These are phyloP conservation scores for Eudemis profundana DNA, from an alignment of 2,888 invertebrate genomes.

Conservation along the genomic window DNA sequence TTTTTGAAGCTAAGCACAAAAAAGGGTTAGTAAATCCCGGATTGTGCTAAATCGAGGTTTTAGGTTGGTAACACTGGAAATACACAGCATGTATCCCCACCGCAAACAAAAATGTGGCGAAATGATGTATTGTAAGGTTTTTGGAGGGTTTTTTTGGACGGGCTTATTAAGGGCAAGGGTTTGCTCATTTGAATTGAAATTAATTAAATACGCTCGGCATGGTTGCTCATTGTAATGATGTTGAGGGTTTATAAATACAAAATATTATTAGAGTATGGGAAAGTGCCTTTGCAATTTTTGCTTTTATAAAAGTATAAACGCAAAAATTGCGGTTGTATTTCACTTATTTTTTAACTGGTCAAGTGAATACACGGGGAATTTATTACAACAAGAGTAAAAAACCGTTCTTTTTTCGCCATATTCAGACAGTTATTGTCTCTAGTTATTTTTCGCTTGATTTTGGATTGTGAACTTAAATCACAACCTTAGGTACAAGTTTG, in stretches of 20 bases:
- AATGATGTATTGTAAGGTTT: slow-evolving; percentile 25
- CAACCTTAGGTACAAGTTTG: too few relatives aligned
- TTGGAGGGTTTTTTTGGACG: slow-evolving; percentile 9
- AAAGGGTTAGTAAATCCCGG: slow-evolving; percentile 35
- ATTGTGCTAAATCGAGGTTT: slow-evolving; percentile 36
- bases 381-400: too few relatives aligned
- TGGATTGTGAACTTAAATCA: too few relatives aligned
- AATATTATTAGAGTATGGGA: neutral
- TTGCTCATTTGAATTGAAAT: slow-evolving; percentile 19
- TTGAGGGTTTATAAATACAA: slow-evolving; percentile 15
- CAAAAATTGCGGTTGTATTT: too few relatives aligned
- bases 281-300: neutral
- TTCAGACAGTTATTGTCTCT: too few relatives aligned
- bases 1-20: slow-evolving; percentile 26
- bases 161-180: slow-evolving; percentile 18
- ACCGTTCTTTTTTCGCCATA: too few relatives aligned
- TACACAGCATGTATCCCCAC: slow-evolving; percentile 4
- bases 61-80: slow-evolving; percentile 25
- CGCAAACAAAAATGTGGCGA: slow-evolving; percentile 35
- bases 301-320: neutral
- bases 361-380: too few relatives aligned
- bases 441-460: too few relatives aligned
- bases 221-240: slow-evolving; percentile 13
- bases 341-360: too few relatives aligned
- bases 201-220: slow-evolving; percentile 23